Percentiles rank a stretch among this genome's conserved stretches.
These are phyloP conservation scores for Laupala kohalensis DNA, from an alignment of 1,140 invertebrate species.

Conservation along the genomic window DNA sequence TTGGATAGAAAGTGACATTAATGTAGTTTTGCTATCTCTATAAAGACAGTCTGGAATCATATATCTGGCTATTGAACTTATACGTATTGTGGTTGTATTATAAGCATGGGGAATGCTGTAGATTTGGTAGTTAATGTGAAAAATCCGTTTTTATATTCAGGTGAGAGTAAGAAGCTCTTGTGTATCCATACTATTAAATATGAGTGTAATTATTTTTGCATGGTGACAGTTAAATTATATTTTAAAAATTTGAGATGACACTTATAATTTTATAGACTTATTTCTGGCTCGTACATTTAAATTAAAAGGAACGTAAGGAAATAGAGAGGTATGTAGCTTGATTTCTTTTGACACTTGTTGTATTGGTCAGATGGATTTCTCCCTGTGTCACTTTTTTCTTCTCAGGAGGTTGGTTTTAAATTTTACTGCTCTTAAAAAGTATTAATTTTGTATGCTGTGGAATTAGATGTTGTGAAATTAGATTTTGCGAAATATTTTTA, in stretches of 20 bases:
- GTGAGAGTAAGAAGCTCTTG: neutral
- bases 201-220: neutral
- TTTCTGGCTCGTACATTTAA: neutral
- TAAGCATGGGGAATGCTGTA: neutral
- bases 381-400: neutral
- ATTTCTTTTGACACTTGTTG: neutral
- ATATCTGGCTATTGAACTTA: no score
- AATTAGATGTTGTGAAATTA: neutral
- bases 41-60: no score
- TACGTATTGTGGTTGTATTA: no score
- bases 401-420: neutral
- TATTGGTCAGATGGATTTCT: neutral
- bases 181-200: neutral
- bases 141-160: neutral
- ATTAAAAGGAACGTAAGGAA: neutral
- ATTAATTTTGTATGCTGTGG: neutral
- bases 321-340: neutral
- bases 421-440: neutral
- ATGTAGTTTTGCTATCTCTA: no score
- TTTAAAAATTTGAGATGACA: neutral
- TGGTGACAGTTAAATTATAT: neutral
- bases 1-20: no score
- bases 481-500: neutral
- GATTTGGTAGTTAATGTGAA: neutral
- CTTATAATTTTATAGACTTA: neutral